Evolutionary conservation across 2,113 vertebrate species (phyloP).

Genomic region (Melanerpes aurifrons): DNA sequence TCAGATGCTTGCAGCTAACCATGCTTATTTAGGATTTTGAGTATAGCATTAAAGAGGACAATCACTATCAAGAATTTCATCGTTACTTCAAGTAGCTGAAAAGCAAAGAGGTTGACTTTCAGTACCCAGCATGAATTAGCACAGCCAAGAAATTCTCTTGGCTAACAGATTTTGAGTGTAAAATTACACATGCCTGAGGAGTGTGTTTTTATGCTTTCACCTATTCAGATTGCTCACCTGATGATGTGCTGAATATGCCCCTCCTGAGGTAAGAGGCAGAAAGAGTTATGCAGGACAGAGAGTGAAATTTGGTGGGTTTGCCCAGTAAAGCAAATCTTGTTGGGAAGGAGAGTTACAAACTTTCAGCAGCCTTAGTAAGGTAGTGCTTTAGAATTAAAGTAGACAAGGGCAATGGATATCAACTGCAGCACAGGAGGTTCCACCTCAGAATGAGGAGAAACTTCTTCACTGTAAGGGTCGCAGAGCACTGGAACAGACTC

Average conservation of each 20-base stretch:
- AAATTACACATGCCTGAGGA: neutral
- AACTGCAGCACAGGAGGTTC: too few species aligned
- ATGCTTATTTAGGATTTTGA: neutral
- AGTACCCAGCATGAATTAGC: neutral
- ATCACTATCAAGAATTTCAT: neutral
- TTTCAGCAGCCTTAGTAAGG: neutral
- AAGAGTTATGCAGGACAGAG: neutral
- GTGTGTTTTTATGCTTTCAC: neutral
- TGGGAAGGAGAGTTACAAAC: neutral
- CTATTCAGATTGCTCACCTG: neutral
- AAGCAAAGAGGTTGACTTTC: neutral
- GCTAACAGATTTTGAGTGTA: neutral
- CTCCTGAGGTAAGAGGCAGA: neutral
- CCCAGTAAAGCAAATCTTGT: neutral
- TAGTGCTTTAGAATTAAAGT: neutral
- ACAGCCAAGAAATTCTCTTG: neutral
- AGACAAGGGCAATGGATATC: too few species aligned
- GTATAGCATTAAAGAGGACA: neutral
- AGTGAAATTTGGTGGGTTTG: neutral
- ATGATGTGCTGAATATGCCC: neutral
- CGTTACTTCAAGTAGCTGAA: neutral
- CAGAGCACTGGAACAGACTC: too few species aligned
- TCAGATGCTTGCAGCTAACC: neutral
- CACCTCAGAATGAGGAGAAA: too few species aligned
- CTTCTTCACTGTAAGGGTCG: too few species aligned